These are phyloP conservation scores for Ciconia maguari DNA, from an alignment of 2,113 vertebrate species.

Conservation along the genomic window DNA sequence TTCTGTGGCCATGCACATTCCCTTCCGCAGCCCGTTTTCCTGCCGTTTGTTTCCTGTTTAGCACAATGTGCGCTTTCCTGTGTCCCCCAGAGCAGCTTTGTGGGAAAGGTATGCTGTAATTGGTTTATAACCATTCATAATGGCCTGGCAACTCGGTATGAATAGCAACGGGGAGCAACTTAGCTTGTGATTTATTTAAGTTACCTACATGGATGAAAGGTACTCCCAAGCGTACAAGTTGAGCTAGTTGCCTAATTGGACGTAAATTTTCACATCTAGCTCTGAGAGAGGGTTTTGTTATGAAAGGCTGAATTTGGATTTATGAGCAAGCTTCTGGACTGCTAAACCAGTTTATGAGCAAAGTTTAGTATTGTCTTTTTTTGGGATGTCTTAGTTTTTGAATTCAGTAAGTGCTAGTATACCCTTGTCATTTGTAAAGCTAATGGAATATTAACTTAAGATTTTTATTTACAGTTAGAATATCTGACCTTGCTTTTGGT, in stretches of 20 bases:
- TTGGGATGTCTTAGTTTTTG: not conserved
- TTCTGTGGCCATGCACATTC: not conserved
- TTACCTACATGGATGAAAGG: constrained; percentile 56
- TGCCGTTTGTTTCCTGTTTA: not conserved
- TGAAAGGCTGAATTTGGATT: not conserved
- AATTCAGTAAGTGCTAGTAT: not conserved
- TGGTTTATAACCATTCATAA: constrained; percentile 55
- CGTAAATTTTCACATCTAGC: constrained; percentile 50
- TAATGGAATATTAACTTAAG: constrained; percentile 6
- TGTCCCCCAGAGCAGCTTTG: constrained; percentile 30
- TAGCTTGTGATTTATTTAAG: constrained; percentile 66
- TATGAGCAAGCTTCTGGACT: constrained; percentile 33
- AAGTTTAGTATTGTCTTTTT: not conserved
- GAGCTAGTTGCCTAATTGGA: constrained; percentile 54
- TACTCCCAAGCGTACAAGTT: constrained; percentile 22
- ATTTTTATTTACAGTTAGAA: constrained; percentile 48
- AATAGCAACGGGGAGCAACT: constrained; percentile 53
- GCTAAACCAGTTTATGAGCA: constrained; percentile 11
- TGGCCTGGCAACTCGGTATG: constrained; percentile 3
- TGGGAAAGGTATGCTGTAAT: constrained; percentile 58
- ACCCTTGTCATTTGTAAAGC: not conserved
- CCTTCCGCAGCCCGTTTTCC: not conserved
- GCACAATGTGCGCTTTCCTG: not conserved
- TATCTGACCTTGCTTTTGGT: not conserved
- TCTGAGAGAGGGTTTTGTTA: not conserved